Evolutionary conservation across 1,140 invertebrate genomes (phyloP).

Genomic region (Philaenus spumarius): DNA sequence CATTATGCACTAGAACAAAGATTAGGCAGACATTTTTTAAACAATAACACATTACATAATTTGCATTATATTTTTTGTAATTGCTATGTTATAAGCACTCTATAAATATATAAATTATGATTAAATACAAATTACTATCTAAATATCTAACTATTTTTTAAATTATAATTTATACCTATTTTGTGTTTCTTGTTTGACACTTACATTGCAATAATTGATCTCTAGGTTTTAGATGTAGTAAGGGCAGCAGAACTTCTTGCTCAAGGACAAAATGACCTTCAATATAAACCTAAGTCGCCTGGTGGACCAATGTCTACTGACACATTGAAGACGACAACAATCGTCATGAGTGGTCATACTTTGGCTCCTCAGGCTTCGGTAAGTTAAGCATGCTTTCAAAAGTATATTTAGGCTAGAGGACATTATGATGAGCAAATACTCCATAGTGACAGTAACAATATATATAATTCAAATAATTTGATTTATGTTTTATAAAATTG

Average conservation of each 20-base stretch:
- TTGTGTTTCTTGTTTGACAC: constrained; percentile 3
- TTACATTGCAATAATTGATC: constrained; percentile 22
- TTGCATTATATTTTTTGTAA: no score
- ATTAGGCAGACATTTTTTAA: no score
- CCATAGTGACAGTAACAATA: no score
- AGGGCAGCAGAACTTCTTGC: constrained; percentile 78
- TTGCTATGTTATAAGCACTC: no score
- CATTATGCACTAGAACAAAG: no score
- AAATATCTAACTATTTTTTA: background rate
- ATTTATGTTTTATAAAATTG: no score
- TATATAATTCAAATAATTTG: no score
- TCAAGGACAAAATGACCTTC: constrained; percentile 46
- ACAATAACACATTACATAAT: no score
- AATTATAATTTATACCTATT: background rate
- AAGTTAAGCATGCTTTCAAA: background rate
- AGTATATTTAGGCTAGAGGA: background rate
- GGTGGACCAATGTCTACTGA: constrained; percentile 56
- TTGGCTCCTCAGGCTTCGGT: constrained; percentile 45
- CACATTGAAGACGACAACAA: constrained; percentile 83
- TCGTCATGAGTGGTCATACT: constrained; percentile 89
- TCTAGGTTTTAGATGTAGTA: constrained; percentile 77
- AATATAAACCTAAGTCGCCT: constrained; percentile 66
- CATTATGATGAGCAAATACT: background rate
- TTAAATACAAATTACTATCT: background rate
- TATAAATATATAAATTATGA: background rate